Base-by-base conservation (phyloP, 2,888 invertebrate genomes). In the Luperina nickerlii region DNA sequence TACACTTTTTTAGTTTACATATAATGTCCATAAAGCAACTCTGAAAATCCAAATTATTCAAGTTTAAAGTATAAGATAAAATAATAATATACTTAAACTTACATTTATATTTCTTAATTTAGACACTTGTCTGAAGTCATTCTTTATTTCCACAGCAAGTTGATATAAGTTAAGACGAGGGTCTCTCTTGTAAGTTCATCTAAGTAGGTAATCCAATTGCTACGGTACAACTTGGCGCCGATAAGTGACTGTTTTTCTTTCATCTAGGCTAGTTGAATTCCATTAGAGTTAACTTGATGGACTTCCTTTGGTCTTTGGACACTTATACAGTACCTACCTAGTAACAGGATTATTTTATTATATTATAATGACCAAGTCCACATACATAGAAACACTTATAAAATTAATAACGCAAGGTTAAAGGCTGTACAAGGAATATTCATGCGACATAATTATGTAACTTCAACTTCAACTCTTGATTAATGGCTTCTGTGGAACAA, bases 171-270 rank as follows among this genome's bases (percentile, higher is more conserved):
- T 57, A 32, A 73, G 66, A 42, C 69, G 45, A 76, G 72, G 57
- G 42, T 54, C 51, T 67, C 74, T 63, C 20, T 48, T 62, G 65
- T 15, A 51, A 73, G 57, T 68, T 51, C 65, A 76, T 85, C 68
- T 70, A 69, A 66, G 74, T 88, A 69, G 63, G 74, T 88, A 88
- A 87, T 87, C 60, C 74, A 82, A 84, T 84, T 86, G 78, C 51
- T 75, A 73, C 79, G 38, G 2, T 24, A 68, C 63, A 73, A 76
- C n/a, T 78, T 73, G 38, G 54, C 18, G 27, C 15, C 69, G 63
- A 68, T 82, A 69, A 78, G 54, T 60, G 32, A 62, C 68, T 85
- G 72, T 89, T 87, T 85, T 80, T 82, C 73, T 87, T 87, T 57
- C 72, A 87, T 89, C 74, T 67, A 71, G 73, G 73, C 63, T 57